Evolutionary conservation across 2,113 vertebrate species (phyloP), one percentile per base, ranked within the genome.

Genomic region (Theropithecus gelada): DNA sequence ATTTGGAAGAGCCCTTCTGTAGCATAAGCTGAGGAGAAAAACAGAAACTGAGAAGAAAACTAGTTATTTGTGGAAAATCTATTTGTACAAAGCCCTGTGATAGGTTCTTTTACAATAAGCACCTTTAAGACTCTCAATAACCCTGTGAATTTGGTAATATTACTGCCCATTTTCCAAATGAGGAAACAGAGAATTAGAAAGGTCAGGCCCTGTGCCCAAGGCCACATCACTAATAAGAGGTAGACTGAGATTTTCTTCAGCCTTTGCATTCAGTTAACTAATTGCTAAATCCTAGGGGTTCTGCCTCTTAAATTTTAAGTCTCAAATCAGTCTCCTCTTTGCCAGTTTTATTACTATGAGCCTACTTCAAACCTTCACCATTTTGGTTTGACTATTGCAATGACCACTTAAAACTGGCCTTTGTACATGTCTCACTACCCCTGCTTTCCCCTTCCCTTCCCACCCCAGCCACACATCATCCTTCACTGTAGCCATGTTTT

Each of bases 101-200:
- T 40, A 5, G 38, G 14, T 45, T 25, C 23, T 79, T 93, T 87
- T 43, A 89, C n/a, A 25, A 5, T 45, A 17, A 82, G 32, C 25
- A 80, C 38, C 25, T 96, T 93, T 1, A 90, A 94, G 72, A 30
- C 61, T 73, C 75, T 64, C 11, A 4, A 25, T 17, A 92, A 80
- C 17, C 27, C 16, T 40, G 7, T 68, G 84, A 73, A 40, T 45
- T 40, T 12, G 32, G n/a, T 35, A 82, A 90, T 52, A 57, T 45
- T 75, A 64, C 82, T 81, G 17, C 40, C 52, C 45, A 32, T 57
- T 87, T 95, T 90, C 84, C 64, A 96, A 92, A 95, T 55, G 68
- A 83, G 23, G 48, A 83, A 86, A 87, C 35, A 32, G 45, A 76
- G 83, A 84, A 75, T 38, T 84, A 57, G 64, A 59, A 80, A 87